Base-by-base conservation (phyloP, 2,113 vertebrate species). In the Thomomys bottae region DNA sequence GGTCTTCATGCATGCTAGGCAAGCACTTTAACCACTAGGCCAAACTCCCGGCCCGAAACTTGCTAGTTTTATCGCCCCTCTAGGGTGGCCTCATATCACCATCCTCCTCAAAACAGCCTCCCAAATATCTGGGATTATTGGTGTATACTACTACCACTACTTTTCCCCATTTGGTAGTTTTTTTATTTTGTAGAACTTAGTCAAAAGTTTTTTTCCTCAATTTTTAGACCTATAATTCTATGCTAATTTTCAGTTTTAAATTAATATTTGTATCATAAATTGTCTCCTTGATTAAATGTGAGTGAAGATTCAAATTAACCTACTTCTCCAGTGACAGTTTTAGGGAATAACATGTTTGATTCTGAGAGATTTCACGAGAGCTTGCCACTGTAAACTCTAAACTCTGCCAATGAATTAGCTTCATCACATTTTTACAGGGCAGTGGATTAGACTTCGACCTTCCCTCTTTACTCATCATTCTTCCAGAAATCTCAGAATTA, bases 231-330 rank as follows among this genome's bases (percentile, higher is more conserved):
- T 59, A 49, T 59, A 59, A 45, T 12, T 82, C 42, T 21, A 64
- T 64, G 72, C 32, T 92, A 80, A 92, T 87, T 89, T 95, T 15
- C 15, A 81, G 73, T 42, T 87, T 40, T 28, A 30, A 34, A 45
- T 75, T 70, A 86, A 90, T 49, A 81, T 95, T 87, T 57, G 49
- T 81, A 73, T 40, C 84, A 23, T 36, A 36, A 54, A 80, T 70
- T 79, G 89, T 93, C 72, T 94, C 79, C 59, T 26, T 80, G 10
- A 26, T 38, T 72, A 87, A 80, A 90, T 63, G 57, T 68, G 84
- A 77, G 64, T 76, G 72, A 80, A 20, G 85, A 54, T 80, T 57
- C 78, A 36, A 32, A 86, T 54, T 24, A 90, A 84, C 26, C 67
- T 86, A 20, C 68, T 79, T 86, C 36, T 88, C 18, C 5, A 45